A percentile compares a stretch with the other conserved stretches of the same genome.
Evolutionary conservation across 2,888 invertebrate species (phyloP).

Genomic region (Cecidostiba fungosa): DNA sequence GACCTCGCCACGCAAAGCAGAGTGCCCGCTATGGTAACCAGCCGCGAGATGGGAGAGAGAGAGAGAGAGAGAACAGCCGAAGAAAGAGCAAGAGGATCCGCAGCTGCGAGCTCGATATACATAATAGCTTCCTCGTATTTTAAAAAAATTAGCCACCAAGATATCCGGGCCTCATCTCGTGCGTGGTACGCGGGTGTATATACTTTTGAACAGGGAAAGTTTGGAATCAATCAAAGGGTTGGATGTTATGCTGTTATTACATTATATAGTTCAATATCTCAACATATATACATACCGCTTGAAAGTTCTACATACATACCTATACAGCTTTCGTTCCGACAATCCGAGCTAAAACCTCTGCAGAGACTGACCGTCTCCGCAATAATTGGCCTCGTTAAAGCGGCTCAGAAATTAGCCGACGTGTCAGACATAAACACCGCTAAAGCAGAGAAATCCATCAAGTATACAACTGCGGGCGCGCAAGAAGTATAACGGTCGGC

Average conservation of each 20-base stretch:
- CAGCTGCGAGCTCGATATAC: conserved; percentile 25
- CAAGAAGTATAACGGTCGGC: not conserved
- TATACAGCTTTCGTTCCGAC: not conserved
- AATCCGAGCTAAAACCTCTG: not conserved
- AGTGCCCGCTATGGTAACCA: not conserved
- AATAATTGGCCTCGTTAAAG: not conserved
- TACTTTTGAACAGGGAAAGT: not conserved
- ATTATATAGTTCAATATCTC: too few relatives aligned
- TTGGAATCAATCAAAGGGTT: too few relatives aligned
- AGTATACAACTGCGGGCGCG: not conserved
- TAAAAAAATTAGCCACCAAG: conserved; percentile 12
- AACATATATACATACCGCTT: too few relatives aligned
- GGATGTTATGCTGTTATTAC: too few relatives aligned
- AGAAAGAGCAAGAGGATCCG: conserved; percentile 4
- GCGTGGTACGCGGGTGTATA: not conserved
- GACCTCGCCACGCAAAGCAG: conserved; percentile 72
- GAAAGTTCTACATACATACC: too few relatives aligned
- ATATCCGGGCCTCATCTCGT: not conserved
- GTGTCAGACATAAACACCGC: not conserved
- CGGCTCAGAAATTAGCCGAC: not conserved
- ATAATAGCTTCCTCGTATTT: conserved; percentile 52
- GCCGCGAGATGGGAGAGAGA: not conserved
- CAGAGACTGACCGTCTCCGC: not conserved
- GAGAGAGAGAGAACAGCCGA: not conserved
- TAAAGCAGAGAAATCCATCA: not conserved